Conservation (phyloP, 2,797 vertebrate genomes). For the Chaetophractus vellerosus region DNA sequence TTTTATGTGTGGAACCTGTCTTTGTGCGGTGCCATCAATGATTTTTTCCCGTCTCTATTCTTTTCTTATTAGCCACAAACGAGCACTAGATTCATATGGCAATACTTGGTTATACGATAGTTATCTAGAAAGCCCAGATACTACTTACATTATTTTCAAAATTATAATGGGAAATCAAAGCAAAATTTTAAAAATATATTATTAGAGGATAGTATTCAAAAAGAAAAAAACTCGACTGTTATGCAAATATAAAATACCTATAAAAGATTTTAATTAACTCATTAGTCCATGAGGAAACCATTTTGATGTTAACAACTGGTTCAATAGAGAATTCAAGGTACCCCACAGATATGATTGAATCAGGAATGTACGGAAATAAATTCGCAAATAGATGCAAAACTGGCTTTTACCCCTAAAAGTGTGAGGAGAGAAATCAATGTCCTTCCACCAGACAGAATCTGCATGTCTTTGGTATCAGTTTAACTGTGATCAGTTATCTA, state of each 20-base stretch:
- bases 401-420: neutral
- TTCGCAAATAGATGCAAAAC: neutral
- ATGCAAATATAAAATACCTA: neutral
- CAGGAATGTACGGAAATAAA: neutral
- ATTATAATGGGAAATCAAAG: slow-evolving; percentile 15
- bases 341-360: neutral
- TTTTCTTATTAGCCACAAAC: neutral
- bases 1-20: neutral
- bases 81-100: neutral
- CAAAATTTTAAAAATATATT: neutral
- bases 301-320: neutral
- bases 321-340: neutral
- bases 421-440: neutral
- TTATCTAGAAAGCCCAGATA: neutral
- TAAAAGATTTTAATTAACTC: neutral
- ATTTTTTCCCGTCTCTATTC: neutral
- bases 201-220: slow-evolving; percentile 21
- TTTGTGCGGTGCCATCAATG: neutral
- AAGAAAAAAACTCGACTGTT: neutral
- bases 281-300: neutral
- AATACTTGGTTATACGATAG: neutral
- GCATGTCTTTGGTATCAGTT: neutral
- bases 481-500: neutral
- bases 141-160: neutral
- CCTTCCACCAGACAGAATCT: neutral